These are phyloP conservation scores for Drosophila monieri DNA, from an alignment of 2,888 invertebrate genomes.

Conservation along the genomic window DNA sequence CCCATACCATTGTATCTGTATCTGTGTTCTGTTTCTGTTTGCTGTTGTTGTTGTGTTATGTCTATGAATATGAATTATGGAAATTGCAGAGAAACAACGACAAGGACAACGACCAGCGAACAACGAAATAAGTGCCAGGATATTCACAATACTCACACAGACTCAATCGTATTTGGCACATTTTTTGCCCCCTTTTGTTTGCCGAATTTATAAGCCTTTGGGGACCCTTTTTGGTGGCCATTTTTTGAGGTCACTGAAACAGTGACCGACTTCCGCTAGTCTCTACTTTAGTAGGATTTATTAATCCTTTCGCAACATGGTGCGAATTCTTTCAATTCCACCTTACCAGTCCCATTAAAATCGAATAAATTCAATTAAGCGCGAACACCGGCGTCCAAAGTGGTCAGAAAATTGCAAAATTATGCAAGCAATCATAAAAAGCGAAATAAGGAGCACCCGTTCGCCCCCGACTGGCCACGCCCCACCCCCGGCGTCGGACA, in stretches of 20 bases:
- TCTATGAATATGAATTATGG: conserved; percentile 81
- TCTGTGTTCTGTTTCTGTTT: conserved; percentile 45
- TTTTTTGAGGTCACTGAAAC: conserved; percentile 52
- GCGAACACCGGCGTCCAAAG: conserved; percentile 17
- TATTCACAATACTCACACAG: conserved; percentile 36
- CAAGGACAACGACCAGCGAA: conserved; percentile 49
- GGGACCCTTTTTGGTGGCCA: conserved; percentile 23
- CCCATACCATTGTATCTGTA: not conserved
- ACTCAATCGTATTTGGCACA: conserved; percentile 40
- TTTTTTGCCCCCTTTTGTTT: conserved; percentile 32
- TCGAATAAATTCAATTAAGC: conserved; percentile 57
- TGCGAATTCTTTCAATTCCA: conserved; percentile 3
- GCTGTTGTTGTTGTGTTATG: conserved; percentile 54
- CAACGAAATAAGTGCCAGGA: conserved; percentile 36
- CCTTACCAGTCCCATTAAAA: conserved; percentile 31
- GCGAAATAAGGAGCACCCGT: conserved; percentile 21
- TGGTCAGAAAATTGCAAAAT: conserved; percentile 37
- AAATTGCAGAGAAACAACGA: conserved; percentile 68
- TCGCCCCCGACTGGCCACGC: conserved; percentile 52
- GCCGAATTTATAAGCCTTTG: conserved; percentile 33
- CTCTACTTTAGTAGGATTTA: not conserved
- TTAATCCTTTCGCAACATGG: not conserved
- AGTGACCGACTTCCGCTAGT: conserved; percentile 59
- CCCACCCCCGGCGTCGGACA: conserved; percentile 51
- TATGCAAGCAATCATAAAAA: conserved; percentile 38